Evolutionary conservation across 2,888 invertebrate species (phyloP).

Genomic region (Clanis bilineata): DNA sequence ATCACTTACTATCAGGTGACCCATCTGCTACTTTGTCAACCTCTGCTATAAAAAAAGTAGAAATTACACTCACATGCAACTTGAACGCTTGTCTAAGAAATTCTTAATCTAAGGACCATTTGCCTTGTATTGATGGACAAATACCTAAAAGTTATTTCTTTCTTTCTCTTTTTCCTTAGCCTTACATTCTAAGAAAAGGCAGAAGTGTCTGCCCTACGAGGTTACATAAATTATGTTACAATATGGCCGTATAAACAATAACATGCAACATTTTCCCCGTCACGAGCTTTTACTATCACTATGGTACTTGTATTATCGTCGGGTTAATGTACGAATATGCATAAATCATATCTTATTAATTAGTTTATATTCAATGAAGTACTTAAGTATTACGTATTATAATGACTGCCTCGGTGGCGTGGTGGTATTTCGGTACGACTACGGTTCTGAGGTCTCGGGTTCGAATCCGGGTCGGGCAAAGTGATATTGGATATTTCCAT

Average conservation of each 20-base stretch:
- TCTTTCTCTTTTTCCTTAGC: too few relatives aligned
- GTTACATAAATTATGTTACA: not conserved
- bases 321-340: not conserved
- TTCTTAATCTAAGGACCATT: not conserved
- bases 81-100: not conserved
- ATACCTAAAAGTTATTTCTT: too few relatives aligned
- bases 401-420: too few relatives aligned
- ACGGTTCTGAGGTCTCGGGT: too few relatives aligned
- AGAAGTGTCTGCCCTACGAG: not conserved
- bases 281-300: not conserved
- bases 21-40: too few relatives aligned
- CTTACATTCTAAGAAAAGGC: too few relatives aligned
- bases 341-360: not conserved
- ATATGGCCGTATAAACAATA: not conserved
- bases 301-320: not conserved
- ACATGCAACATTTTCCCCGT: constrained; percentile 2
- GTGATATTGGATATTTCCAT: too few relatives aligned
- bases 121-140: too few relatives aligned
- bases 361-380: too few relatives aligned
- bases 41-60: not conserved
- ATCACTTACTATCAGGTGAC: not conserved
- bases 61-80: not conserved
- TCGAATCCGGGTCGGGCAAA: too few relatives aligned
- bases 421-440: too few relatives aligned
- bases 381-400: too few relatives aligned